Conservation (phyloP, 1,140 invertebrate species). For the Phocides pigmalion region DNA sequence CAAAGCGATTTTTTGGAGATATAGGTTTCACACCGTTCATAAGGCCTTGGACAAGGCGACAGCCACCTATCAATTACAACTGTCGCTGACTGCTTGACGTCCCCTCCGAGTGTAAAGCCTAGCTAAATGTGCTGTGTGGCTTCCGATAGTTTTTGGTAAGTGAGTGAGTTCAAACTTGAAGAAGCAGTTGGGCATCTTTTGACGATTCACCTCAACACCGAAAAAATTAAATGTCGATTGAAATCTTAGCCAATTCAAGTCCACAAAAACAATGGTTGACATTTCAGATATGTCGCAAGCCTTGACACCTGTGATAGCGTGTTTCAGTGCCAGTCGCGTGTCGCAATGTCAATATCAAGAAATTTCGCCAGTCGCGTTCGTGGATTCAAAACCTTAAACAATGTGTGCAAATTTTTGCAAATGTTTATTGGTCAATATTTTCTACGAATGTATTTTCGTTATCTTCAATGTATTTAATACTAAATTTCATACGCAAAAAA, state of each 20-base stretch:
- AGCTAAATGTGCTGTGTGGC: no score
- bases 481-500: not conserved
- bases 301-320: not conserved
- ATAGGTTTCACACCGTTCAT: no score
- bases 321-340: not conserved
- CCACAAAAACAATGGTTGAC: not conserved
- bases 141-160: no score
- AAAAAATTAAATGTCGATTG: no score
- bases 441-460: not conserved
- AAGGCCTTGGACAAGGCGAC: no score
- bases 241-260: not conserved
- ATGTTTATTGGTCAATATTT: not conserved
- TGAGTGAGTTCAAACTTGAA: no score
- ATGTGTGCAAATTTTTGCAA: not conserved
- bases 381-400: not conserved
- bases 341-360: not conserved
- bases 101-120: no score
- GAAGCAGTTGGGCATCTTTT: no score
- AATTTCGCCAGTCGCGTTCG: not conserved
- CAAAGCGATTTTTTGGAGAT: no score
- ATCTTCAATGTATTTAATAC: not conserved
- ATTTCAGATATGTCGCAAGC: not conserved
- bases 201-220: no score
- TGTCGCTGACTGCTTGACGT: no score
- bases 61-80: no score